Evolutionary conservation across 1,140 invertebrate species (phyloP).

Genomic region (Drosophila biarmipes): DNA sequence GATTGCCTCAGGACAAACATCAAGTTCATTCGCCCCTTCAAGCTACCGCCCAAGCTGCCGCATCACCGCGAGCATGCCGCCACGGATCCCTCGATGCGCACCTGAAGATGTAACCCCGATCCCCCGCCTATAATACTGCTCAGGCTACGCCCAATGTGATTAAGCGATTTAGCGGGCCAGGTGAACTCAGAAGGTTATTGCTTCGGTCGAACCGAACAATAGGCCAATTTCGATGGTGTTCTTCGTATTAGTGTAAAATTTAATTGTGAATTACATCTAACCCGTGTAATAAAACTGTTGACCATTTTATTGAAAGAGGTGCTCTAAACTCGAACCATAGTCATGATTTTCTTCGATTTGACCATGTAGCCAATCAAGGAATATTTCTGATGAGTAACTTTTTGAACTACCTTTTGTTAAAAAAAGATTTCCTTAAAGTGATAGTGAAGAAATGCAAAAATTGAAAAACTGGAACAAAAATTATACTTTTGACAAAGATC

Average conservation of each 20-base stretch:
- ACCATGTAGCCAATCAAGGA: too few relatives aligned
- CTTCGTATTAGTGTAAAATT: slow-evolving; percentile 12
- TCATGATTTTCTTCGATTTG: too few relatives aligned
- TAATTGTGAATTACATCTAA: background rate
- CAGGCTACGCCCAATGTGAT: slow-evolving; percentile 2
- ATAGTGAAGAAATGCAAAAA: too few relatives aligned
- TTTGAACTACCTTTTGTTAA: too few relatives aligned
- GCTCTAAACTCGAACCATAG: background rate
- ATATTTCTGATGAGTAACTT: too few relatives aligned
- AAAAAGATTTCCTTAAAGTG: too few relatives aligned
- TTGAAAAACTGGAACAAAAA: too few relatives aligned
- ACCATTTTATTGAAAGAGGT: background rate
- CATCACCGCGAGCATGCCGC: slow-evolving; percentile 38
- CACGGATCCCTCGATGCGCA: slow-evolving; percentile 28
- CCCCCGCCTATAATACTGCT: background rate
- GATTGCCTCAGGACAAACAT: slow-evolving; percentile 62
- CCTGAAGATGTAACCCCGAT: background rate
- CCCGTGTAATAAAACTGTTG: slow-evolving; percentile 6
- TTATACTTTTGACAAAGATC: too few relatives aligned
- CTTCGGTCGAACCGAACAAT: slow-evolving; percentile 1
- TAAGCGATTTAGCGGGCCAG: too few relatives aligned
- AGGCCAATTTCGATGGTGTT: slow-evolving; percentile 13
- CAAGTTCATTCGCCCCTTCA: slow-evolving; percentile 69
- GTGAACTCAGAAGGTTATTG: background rate
- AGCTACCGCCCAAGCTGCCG: slow-evolving; percentile 38